A percentile compares a stretch with the other conserved stretches of the same genome.
These are phyloP conservation scores for Drosophila siamana DNA, from an alignment of 2,888 invertebrate species.

Conservation along the genomic window DNA sequence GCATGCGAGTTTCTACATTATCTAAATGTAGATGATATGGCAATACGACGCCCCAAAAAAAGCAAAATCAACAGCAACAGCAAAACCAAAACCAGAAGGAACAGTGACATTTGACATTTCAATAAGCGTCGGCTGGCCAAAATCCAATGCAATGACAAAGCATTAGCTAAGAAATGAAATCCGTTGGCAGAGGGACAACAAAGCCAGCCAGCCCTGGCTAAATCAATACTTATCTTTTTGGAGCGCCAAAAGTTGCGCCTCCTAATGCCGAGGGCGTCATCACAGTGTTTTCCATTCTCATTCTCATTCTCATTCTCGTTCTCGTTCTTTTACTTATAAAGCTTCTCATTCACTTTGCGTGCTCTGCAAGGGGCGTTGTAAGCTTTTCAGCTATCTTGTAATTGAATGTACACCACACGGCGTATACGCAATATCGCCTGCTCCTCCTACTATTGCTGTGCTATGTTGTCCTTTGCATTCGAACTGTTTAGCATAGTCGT, in stretches of 20 bases:
- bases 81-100: not conserved
- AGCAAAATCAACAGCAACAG: not conserved
- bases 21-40: conserved; percentile 41
- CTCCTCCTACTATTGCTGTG: not conserved
- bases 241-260: conserved; percentile 49
- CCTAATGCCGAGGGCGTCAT: conserved; percentile 35
- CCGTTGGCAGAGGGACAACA: conserved; percentile 8
- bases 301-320: not conserved
- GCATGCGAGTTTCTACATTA: conserved; percentile 29
- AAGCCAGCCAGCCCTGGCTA: conserved; percentile 1
- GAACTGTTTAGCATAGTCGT: conserved; percentile 35
- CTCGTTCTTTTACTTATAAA: not conserved
- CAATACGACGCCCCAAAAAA: conserved; percentile 10
- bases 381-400: conserved; percentile 58
- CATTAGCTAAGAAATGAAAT: conserved; percentile 50
- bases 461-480: conserved; percentile 11
- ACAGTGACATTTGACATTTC: conserved; percentile 51
- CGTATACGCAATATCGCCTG: conserved; percentile 49
- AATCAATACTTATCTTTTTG: conserved; percentile 38
- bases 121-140: conserved; percentile 32
- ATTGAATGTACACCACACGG: conserved; percentile 61
- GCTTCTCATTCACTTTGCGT: not conserved
- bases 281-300: not conserved
- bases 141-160: conserved; percentile 59
- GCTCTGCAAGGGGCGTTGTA: conserved; percentile 30